phyloP scores from a whole-genome alignment of 2,888 invertebrate species.

The Hirtodrosophila cameraria region DNA sequence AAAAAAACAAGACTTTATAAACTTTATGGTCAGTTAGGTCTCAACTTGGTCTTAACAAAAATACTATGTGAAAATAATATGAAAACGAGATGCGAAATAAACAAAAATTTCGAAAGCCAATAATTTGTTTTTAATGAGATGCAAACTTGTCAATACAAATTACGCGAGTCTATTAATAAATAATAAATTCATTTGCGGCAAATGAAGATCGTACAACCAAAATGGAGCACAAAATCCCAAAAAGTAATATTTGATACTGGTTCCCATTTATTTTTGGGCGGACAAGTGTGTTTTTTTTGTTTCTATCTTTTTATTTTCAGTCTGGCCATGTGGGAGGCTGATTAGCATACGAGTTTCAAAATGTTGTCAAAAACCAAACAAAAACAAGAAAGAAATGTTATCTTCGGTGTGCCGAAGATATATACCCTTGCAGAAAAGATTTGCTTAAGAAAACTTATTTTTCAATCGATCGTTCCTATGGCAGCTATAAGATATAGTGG shows the following conservation, averaged over 20 bases:
- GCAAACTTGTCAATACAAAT: slow-evolving; percentile 75
- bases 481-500: no score
- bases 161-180: slow-evolving; percentile 74
- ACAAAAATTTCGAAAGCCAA: slow-evolving; percentile 14
- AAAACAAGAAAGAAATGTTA: no score
- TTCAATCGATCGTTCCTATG: no score
- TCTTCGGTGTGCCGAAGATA: no score
- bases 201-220: slow-evolving; percentile 55
- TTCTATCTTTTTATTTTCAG: neutral
- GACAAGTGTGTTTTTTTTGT: slow-evolving; percentile 42
- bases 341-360: slow-evolving; percentile 68
- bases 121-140: slow-evolving; percentile 72
- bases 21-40: slow-evolving; percentile 50
- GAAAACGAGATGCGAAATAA: slow-evolving; percentile 16
- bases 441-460: no score
- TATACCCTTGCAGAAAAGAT: no score
- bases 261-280: slow-evolving; percentile 65
- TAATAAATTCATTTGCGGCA: slow-evolving; percentile 67
- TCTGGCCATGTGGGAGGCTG: slow-evolving; percentile 78
- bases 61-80: neutral
- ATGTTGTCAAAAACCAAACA: slow-evolving; percentile 29
- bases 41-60: slow-evolving; percentile 11
- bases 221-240: slow-evolving; percentile 21
- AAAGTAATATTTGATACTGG: slow-evolving; percentile 16
- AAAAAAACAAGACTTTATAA: slow-evolving; percentile 8